These are phyloP conservation scores for Apus apus DNA, from an alignment of 2,113 vertebrate genomes.

Conservation along the genomic window DNA sequence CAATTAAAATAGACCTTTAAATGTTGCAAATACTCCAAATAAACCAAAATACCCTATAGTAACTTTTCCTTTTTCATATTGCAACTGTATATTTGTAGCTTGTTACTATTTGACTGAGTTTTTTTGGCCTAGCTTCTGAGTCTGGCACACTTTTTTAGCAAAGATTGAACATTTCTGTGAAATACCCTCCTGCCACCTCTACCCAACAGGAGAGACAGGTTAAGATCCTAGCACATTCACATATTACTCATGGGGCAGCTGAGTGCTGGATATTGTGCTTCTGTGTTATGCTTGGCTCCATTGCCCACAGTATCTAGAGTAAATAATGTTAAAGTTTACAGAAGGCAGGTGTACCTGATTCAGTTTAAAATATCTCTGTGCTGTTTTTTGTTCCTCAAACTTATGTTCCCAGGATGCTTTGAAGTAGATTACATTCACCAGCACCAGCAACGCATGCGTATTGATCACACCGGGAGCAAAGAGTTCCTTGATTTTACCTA, in stretches of 20 bases:
- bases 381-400: conserved; percentile 81
- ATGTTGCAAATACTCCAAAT: neutral
- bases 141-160: neutral
- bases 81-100: neutral
- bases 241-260: neutral
- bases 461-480: conserved; percentile 79
- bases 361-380: conserved; percentile 83
- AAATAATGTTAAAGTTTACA: neutral
- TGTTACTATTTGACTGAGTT: neutral
- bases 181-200: neutral
- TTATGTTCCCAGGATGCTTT: conserved; percentile 87
- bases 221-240: neutral
- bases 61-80: neutral
- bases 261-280: neutral
- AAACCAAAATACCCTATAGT: neutral
- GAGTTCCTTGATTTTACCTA: conserved; percentile 94
- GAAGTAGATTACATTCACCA: conserved; percentile 94
- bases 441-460: conserved; percentile 74
- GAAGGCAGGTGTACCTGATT: conserved; percentile 74
- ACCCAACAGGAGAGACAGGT: neutral
- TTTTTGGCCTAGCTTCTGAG: neutral
- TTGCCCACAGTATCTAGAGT: neutral
- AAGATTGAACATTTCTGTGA: neutral
- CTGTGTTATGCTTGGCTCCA: neutral
- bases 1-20: neutral